Evolutionary conservation across 1,140 invertebrate genomes (phyloP).

Genomic region (Anoplophora glabripennis): DNA sequence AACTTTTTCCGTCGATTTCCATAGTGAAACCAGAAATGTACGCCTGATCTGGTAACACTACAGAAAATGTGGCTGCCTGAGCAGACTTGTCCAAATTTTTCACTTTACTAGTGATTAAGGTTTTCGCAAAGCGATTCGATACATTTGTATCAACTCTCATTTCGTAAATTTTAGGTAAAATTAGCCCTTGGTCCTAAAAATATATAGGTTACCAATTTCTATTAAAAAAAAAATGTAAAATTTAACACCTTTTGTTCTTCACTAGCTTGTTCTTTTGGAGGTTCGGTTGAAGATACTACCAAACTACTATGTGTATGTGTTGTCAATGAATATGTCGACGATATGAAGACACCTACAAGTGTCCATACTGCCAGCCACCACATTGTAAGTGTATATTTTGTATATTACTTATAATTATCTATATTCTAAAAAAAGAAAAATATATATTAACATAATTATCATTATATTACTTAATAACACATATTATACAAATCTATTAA

Average conservation of each 20-base stretch:
- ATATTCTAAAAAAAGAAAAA: no score
- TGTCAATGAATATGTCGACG: no score
- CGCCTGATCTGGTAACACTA: slow-evolving; percentile 62
- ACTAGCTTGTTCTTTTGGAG: background rate
- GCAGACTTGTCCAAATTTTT: slow-evolving; percentile 56
- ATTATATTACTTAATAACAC: no score
- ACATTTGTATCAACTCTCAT: slow-evolving; percentile 59
- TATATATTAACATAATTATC: no score
- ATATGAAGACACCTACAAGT: no score
- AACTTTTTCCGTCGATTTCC: slow-evolving; percentile 56
- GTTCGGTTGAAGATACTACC: background rate
- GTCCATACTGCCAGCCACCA: no score
- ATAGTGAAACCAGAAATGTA: slow-evolving; percentile 65
- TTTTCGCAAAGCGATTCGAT: slow-evolving; percentile 59
- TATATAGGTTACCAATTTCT: background rate
- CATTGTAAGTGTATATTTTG: no score
- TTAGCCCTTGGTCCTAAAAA: background rate
- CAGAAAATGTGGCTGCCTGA: slow-evolving; percentile 59
- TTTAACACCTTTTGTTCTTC: background rate
- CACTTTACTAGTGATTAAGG: slow-evolving; percentile 57
- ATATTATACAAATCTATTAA: no score
- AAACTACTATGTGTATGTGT: background rate
- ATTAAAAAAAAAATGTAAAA: background rate
- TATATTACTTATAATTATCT: no score
- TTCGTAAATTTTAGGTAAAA: slow-evolving; percentile 46